Percentiles rank a stretch among this genome's conserved stretches.
phyloP scores from a whole-genome alignment of 2,888 invertebrate genomes.

The Saturnia pavonia region DNA sequence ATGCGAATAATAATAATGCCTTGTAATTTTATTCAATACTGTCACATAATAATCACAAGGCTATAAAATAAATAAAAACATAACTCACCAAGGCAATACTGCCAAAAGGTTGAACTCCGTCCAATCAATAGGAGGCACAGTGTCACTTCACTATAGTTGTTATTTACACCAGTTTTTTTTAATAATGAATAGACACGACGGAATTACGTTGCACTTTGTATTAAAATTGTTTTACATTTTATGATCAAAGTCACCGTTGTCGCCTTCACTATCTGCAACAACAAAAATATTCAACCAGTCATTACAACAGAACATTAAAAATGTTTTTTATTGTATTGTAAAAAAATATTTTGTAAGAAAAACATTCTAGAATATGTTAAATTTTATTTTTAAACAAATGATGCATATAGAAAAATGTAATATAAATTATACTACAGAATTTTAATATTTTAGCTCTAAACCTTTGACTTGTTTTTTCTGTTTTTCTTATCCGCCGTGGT shows the following conservation, averaged over 20 bases:
- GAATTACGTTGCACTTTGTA: conserved; percentile 28
- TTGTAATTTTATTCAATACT: background rate
- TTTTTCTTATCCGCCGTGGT: conserved; percentile 3
- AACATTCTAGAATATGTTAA: background rate
- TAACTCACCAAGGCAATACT: conserved; percentile 63
- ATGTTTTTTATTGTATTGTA: background rate
- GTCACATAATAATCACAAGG: background rate
- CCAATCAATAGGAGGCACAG: conserved; percentile 46
- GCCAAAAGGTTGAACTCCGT: conserved; percentile 47
- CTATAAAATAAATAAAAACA: conserved; percentile 2
- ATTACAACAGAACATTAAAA: conserved; percentile 21
- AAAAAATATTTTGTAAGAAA: background rate
- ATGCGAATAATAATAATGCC: background rate
- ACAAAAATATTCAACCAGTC: conserved; percentile 21
- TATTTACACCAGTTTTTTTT: conserved; percentile 33
- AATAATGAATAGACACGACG: conserved; percentile 25
- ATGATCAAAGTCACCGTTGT: conserved; percentile 42
- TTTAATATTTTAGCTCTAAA: background rate
- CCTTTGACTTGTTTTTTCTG: background rate
- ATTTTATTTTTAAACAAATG: background rate
- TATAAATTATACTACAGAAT: background rate
- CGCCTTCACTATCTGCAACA: conserved; percentile 57
- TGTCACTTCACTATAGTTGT: conserved; percentile 50
- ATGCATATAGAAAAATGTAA: background rate
- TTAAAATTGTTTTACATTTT: conserved; percentile 35